phyloP scores from a whole-genome alignment of 2,113 vertebrate genomes.

The Brevimyrus niger region DNA sequence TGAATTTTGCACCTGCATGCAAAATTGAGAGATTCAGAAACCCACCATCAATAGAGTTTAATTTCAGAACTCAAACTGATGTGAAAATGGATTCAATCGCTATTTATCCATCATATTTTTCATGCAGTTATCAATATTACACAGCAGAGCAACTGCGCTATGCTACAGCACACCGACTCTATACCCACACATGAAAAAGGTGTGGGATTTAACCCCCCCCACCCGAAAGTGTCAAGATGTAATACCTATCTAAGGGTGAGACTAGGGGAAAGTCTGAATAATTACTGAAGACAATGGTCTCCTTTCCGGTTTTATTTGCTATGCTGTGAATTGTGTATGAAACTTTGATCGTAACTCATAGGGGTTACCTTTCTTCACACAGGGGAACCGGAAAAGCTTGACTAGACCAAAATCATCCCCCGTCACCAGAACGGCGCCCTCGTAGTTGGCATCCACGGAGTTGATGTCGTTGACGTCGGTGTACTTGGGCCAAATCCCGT shows the following conservation, averaged over 20 bases:
- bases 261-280: neutral
- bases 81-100: neutral
- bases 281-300: neutral
- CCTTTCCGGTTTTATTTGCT: neutral
- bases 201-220: neutral
- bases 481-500: constrained; percentile 93
- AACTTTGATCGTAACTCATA: neutral
- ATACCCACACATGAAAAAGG: neutral
- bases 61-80: neutral
- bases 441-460: constrained; percentile 93
- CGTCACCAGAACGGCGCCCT: constrained; percentile 73
- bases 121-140: neutral
- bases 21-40: neutral
- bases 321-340: neutral
- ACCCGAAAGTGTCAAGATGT: neutral
- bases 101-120: neutral
- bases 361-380: constrained; percentile 80
- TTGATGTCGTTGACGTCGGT: constrained; percentile 76
- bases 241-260: neutral
- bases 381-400: constrained; percentile 87
- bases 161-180: neutral
- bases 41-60: neutral
- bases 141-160: neutral
- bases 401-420: constrained; percentile 90
- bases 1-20: constrained; percentile 83